These are phyloP conservation scores for Archilochus colubris DNA, from an alignment of 2,113 vertebrate species.

Conservation along the genomic window DNA sequence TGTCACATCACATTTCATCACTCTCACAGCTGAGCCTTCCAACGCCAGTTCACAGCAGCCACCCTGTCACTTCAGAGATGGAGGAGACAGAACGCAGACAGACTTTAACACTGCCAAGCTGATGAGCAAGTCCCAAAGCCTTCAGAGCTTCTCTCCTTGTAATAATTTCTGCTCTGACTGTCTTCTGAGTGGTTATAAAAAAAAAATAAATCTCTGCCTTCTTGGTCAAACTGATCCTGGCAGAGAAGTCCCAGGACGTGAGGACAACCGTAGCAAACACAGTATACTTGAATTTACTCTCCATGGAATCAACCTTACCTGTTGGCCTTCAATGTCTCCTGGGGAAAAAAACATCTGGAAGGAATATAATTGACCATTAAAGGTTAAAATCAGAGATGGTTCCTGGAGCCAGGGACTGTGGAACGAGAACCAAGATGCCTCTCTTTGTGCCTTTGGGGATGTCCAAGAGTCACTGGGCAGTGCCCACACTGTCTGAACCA, in stretches of 20 bases:
- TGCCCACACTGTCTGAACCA: constrained; percentile 19
- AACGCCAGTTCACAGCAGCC: not conserved
- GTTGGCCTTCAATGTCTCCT: constrained; percentile 41
- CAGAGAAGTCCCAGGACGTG: constrained; percentile 21
- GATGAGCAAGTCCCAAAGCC: constrained; percentile 38
- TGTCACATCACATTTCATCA: not conserved
- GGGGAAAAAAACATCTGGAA: constrained; percentile 63
- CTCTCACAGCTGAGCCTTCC: not conserved
- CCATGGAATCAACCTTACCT: constrained; percentile 52
- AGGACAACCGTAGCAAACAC: constrained; percentile 34
- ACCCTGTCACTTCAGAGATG: not conserved
- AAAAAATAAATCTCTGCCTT: not conserved
- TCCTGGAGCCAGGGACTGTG: constrained; percentile 21
- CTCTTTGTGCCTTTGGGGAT: constrained; percentile 1
- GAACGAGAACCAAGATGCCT: constrained; percentile 33
- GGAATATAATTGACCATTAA: constrained; percentile 57
- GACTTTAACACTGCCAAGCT: constrained; percentile 41
- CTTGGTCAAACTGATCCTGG: constrained; percentile 8
- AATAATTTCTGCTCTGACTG: constrained; percentile 7
- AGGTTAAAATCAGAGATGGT: constrained; percentile 39
- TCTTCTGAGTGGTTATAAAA: constrained; percentile 8
- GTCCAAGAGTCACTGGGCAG: not conserved
- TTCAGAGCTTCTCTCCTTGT: constrained; percentile 38
- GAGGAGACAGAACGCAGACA: constrained; percentile 25
- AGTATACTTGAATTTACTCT: constrained; percentile 23